Percentiles rank a stretch among this genome's conserved stretches.
Evolutionary conservation across 2,888 invertebrate species (phyloP).

Genomic region (Adineta ricciae): DNA sequence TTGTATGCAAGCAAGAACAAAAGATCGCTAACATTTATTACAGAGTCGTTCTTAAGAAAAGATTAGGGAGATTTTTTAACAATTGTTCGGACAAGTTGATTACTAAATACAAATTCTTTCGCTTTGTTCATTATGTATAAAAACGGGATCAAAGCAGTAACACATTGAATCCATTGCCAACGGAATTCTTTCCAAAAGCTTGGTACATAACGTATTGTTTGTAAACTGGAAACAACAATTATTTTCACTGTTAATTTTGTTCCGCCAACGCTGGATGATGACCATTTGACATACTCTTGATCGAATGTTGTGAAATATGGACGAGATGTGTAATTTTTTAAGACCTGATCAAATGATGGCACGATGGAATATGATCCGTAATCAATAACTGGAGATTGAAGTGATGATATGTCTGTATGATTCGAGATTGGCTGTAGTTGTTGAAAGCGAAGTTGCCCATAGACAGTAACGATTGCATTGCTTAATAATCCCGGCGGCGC

Average conservation of each 20-base stretch:
- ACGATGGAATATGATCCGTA: background rate
- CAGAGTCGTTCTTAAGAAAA: background rate
- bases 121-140: constrained; percentile 62
- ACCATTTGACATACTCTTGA: constrained; percentile 7
- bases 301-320: background rate
- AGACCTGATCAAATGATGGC: background rate
- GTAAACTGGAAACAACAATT: background rate
- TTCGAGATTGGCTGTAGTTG: background rate
- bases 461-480: background rate
- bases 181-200: constrained; percentile 75
- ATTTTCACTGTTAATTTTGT: constrained; percentile 20
- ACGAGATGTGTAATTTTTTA: background rate
- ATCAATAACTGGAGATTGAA: background rate
- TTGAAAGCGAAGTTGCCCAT: background rate
- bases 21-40: background rate
- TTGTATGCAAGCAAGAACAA: background rate
- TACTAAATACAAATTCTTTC: constrained; percentile 65
- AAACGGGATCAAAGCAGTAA: constrained; percentile 68
- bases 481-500: background rate
- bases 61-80: constrained; percentile 39
- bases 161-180: constrained; percentile 84
- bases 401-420: background rate
- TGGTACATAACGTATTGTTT: constrained; percentile 56
- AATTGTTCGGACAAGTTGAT: constrained; percentile 65
- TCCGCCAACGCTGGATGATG: background rate